Conservation (phyloP, 2,888 invertebrate species). For the Cephus pulcher region DNA sequence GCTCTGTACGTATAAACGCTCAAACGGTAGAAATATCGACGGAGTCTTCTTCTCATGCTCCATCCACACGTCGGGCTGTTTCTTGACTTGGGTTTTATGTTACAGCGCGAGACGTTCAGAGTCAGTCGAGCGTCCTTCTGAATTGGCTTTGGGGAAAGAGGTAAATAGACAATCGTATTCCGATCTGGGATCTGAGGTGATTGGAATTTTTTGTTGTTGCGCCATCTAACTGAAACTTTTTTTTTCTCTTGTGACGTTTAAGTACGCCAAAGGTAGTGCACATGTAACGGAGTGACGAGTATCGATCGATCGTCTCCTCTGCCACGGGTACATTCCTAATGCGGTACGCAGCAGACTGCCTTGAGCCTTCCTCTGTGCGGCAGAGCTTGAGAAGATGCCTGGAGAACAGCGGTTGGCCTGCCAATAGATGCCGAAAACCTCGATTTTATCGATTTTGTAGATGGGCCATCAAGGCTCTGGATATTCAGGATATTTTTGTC, state of each 20-base stretch:
- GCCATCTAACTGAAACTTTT: background rate
- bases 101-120: conserved; percentile 82
- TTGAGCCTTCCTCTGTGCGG: conserved; percentile 20
- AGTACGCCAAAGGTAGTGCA: conserved; percentile 65
- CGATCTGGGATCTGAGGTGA: too few relatives aligned
- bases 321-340: conserved; percentile 58
- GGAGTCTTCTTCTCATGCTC: too few relatives aligned
- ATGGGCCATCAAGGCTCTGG: too few relatives aligned
- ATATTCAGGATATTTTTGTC: too few relatives aligned
- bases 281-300: conserved; percentile 58
- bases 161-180: conserved; percentile 38
- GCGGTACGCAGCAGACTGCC: conserved; percentile 50
- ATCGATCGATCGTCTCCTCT: conserved; percentile 36
- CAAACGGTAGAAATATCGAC: too few relatives aligned
- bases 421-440: too few relatives aligned
- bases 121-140: conserved; percentile 81
- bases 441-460: too few relatives aligned
- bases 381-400: background rate
- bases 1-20: conserved; percentile 72
- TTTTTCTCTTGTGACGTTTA: background rate
- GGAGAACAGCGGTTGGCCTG: too few relatives aligned
- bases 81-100: conserved; percentile 44
- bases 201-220: too few relatives aligned
- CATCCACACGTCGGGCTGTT: too few relatives aligned
- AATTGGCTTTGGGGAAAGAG: conserved; percentile 87